Base-by-base conservation (phyloP, 35 echinoderm and acorn worm genomes). In the Holothuria glaberrima region DNA sequence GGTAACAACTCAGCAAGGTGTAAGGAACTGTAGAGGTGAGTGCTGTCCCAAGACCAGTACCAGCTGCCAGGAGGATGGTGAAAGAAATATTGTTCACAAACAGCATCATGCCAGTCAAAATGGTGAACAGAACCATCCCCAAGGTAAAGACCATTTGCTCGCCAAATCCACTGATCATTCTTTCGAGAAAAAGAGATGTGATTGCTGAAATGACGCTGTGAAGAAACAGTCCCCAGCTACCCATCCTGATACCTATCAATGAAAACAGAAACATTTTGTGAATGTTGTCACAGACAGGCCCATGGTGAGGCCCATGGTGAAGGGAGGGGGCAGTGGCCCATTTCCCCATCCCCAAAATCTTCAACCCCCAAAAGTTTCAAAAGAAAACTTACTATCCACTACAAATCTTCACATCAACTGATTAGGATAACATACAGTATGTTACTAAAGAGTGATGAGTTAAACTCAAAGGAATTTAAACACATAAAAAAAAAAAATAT, bases 41-140 rank as follows among this genome's bases (percentile, higher is more conserved):
- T n/a, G 93, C 96, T 46, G 58, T 92, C 13, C 86, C 96, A 87
- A 94, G 90, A 48, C 95, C 96, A 0, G 96, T 98, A 22, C 94
- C 89, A 9, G 93, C 91, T 0, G 90, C 90, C 19, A 98, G 83
- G 9, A 94, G 35, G 20, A 98, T 68, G 9, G 93, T 92, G 35
- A 91, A 72, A 4, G 83, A 59, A 19, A 98, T 88, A 28, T 88
- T 76, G 12, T 89, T 68, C 61, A 94, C 82, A 38, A 91, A 82
- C 35, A 98, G 45, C 86, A 98, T 98, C 52, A 91, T 12, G 21
- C 45, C 70, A 0, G 93, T 98, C 65, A 90, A 59, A 0, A 91
- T 3, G 21, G 93, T 92, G 58, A 98, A 98, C 5, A 82, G 27
- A 2, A 69, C 56, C 90, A 98, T 98, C 46, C 96, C 96, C 29